These are phyloP conservation scores for Amblyopsis hoosieri DNA, from an alignment of 2,797 vertebrate species.

Conservation along the genomic window DNA sequence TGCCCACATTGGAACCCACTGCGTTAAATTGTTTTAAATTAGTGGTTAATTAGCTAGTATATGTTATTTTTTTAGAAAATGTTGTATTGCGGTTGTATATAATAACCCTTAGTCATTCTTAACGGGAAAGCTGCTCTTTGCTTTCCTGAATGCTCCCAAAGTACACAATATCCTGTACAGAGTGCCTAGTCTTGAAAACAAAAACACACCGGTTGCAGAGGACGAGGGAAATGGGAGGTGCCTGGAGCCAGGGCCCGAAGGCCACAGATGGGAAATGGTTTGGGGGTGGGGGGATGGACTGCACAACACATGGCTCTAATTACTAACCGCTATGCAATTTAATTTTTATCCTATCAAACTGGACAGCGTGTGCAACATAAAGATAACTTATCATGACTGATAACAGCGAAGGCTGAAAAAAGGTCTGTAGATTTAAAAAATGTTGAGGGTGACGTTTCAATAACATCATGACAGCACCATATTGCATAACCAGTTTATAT, in stretches of 20 bases:
- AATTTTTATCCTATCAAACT: slow-evolving; percentile 35
- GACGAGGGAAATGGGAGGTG: slow-evolving; percentile 77
- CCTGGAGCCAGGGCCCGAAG: slow-evolving; percentile 70
- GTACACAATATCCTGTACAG: slow-evolving; percentile 83
- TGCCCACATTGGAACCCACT: no score
- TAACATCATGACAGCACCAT: no score
- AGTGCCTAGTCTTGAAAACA: slow-evolving; percentile 80
- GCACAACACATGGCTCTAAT: slow-evolving; percentile 73
- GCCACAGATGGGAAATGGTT: slow-evolving; percentile 75
- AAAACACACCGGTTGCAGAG: slow-evolving; percentile 78
- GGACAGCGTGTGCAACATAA: slow-evolving; percentile 1
- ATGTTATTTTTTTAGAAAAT: slow-evolving; percentile 29
- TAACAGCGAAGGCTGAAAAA: background rate
- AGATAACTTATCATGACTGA: background rate
- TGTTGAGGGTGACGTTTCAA: no score
- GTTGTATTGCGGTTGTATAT: slow-evolving; percentile 14
- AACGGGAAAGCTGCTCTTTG: slow-evolving; percentile 76
- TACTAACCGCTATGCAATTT: slow-evolving; percentile 55
- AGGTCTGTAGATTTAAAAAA: background rate
- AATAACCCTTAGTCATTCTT: slow-evolving; percentile 31
- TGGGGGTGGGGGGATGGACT: slow-evolving; percentile 32
- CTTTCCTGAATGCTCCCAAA: slow-evolving; percentile 83
- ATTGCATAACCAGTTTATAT: no score
- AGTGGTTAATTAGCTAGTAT: slow-evolving; percentile 43
- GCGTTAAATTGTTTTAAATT: slow-evolving; percentile 27